phyloP scores from a whole-genome alignment of 2,113 vertebrate species.

The Corythaeola cristata region DNA sequence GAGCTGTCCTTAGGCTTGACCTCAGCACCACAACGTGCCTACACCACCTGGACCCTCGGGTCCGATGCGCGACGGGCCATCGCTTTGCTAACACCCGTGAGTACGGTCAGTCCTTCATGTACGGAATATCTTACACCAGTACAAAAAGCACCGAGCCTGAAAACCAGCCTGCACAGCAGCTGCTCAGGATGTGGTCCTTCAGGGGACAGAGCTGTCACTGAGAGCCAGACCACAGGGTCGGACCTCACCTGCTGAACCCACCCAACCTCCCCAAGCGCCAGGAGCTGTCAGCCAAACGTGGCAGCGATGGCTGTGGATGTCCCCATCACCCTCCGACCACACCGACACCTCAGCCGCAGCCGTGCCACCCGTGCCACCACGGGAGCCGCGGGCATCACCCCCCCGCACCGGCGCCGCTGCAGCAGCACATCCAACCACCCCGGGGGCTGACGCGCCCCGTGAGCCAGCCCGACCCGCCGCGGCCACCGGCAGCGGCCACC shows the following conservation, averaged over 20 bases:
- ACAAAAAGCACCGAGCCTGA: background rate
- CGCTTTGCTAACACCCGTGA: background rate
- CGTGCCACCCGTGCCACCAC: background rate
- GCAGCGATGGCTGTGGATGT: accelerated
- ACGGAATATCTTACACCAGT: accelerated
- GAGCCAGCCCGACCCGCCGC: no score
- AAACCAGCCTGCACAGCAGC: background rate
- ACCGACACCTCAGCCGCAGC: background rate
- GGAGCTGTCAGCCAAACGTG: accelerated
- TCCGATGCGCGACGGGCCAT: accelerated
- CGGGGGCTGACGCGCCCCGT: no score
- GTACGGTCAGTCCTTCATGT: no score
- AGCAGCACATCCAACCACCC: no score
- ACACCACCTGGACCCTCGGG: accelerated
- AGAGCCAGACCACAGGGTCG: background rate
- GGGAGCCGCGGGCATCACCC: no score
- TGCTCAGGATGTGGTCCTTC: background rate
- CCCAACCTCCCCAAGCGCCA: background rate
- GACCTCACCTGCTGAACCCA: background rate
- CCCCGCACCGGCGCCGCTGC: no score
- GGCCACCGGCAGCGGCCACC: no score
- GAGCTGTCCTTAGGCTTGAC: background rate
- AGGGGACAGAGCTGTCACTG: accelerated
- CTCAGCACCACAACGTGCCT: background rate
- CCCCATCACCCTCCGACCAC: background rate